phyloP scores from a whole-genome alignment of 2,888 invertebrate genomes.

The Sialis fuliginosa region DNA sequence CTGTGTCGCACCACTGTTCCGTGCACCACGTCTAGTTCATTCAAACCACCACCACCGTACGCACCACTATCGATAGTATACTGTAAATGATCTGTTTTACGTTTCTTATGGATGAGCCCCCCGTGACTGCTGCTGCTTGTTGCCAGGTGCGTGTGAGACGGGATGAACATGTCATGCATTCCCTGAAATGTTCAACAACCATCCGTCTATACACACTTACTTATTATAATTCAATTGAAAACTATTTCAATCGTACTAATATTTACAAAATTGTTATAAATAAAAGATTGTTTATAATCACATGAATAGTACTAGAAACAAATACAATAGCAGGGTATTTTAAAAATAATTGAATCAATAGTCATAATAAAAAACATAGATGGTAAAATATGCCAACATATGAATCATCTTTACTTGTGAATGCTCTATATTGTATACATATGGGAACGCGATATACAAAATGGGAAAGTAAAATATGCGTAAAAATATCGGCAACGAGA shows the following conservation, averaged over 20 bases:
- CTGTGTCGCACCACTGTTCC: constrained; percentile 27
- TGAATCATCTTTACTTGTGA: too few species aligned
- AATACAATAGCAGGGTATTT: too few species aligned
- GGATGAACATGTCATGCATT: constrained; percentile 78
- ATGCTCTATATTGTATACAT: too few species aligned
- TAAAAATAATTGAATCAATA: too few species aligned
- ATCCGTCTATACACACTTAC: too few species aligned
- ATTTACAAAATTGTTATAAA: too few species aligned
- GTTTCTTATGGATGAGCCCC: constrained; percentile 23
- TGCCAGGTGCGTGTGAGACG: constrained; percentile 33
- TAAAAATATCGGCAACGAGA: too few species aligned
- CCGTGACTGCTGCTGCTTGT: constrained; percentile 33
- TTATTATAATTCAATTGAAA: too few species aligned
- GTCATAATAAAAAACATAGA: too few species aligned
- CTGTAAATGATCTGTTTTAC: constrained; percentile 20
- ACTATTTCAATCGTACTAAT: background rate
- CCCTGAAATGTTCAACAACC: constrained; percentile 32
- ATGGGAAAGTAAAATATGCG: too few species aligned
- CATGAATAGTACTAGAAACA: background rate
- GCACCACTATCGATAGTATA: background rate
- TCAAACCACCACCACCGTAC: constrained; percentile 11
- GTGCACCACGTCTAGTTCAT: constrained; percentile 25
- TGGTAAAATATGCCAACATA: too few species aligned
- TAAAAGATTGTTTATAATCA: background rate
- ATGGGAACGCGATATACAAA: too few species aligned